Base-by-base conservation (phyloP, 2,888 invertebrate species). In the Alentia gelatinosa region DNA sequence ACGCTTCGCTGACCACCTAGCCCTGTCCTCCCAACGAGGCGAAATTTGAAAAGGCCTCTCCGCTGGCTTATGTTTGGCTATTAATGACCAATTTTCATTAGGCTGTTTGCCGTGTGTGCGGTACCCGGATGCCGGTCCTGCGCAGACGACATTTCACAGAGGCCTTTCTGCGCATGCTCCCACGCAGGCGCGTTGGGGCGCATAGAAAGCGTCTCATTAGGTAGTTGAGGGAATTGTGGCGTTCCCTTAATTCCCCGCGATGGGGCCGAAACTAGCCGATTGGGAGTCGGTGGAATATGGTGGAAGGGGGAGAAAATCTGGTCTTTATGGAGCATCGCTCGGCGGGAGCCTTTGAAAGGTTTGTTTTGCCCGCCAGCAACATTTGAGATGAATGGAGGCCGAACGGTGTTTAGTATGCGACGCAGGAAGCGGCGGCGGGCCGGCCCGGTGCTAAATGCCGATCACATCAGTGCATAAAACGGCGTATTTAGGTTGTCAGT, bases 121-220 rank as follows among this genome's bases (percentile, higher is more conserved):
- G 33, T 86, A 26, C 86, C 86, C 86, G 83, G 83, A 83, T 83
- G 83, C 30, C 68, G 15, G 35, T 35, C 83, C 37, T 19, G 37
- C 83, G 83, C 83, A 83, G 83, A 83, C 83, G 40, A 83, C 83
- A 83, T 83, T 83, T 39, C 37, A 39, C 40, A 12, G 30, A 30
- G 56, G 15, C 37, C 37, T 40, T 30, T 3, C 83, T 23, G 83
- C 83, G 83, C 83, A 83, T 37, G 39, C 83, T 83, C 83, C 39
- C 23, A 26, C 83, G 83, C 83, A 39, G 39, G 83, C 83, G 83
- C 40, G 40, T 83, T 19, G 83, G 35, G 83, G 15, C 47, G 86
- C 86, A 86, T 86, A 86, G 86, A 86, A 86, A 86, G 86, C 86
- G 50, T 42, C 86, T 86, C 47, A 86, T 86, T 86, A 86, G n/a